Conservation (phyloP, 2,888 invertebrate species). For the Leptogaster cylindrica region DNA sequence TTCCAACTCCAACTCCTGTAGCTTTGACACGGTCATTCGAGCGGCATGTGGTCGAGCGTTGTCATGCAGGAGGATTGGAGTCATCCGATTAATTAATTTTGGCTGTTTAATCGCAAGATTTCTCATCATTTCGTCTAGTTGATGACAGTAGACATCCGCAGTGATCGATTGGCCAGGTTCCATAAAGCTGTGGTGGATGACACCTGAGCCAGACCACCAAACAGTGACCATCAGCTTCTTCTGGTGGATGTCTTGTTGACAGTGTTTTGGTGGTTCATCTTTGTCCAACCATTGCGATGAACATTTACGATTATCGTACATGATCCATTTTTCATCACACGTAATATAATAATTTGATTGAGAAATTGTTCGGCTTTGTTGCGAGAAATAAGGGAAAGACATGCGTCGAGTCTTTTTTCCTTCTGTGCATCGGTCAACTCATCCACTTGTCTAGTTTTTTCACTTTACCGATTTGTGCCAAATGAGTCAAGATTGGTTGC, state of each 20-base stretch:
- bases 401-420: too few species aligned
- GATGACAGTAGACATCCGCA: slow-evolving; percentile 6
- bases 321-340: not conserved
- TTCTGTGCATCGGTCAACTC: not conserved
- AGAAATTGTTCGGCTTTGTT: too few species aligned
- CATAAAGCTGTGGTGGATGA: slow-evolving; percentile 20
- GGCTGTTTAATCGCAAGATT: not conserved
- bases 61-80: not conserved
- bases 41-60: slow-evolving; percentile 10
- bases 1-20: slow-evolving; percentile 4
- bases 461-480: slow-evolving; percentile 4
- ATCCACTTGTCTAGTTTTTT: slow-evolving; percentile 4
- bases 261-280: slow-evolving; percentile 12
- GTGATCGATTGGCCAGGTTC: slow-evolving; percentile 18
- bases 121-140: slow-evolving; percentile 24
- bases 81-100: slow-evolving; percentile 13
- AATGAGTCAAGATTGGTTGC: not conserved
- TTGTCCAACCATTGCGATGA: not conserved
- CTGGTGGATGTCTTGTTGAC: slow-evolving; percentile 5
- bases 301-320: slow-evolving; percentile 2
- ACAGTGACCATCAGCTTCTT: slow-evolving; percentile 20
- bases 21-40: not conserved
- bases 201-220: slow-evolving; percentile 1
- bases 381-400: too few species aligned
- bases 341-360: too few species aligned